A percentile compares a stretch with the other conserved stretches of the same genome.
phyloP scores from a whole-genome alignment of 2,888 invertebrate species.

The Pachydiplax longipennis region DNA sequence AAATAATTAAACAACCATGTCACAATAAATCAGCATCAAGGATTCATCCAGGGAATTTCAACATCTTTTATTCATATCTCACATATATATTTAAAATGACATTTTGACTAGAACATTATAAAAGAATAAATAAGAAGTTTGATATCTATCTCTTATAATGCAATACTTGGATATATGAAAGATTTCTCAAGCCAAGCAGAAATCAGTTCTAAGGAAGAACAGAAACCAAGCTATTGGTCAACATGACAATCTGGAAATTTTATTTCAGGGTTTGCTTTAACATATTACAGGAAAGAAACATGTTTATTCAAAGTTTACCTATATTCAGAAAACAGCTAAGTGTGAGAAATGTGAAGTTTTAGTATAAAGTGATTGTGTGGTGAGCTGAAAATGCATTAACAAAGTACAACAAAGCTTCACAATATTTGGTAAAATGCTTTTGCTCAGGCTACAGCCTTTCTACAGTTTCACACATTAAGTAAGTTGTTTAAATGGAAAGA shows the following conservation, averaged over 20 bases:
- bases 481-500: not conserved
- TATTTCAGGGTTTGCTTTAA: constrained; percentile 21
- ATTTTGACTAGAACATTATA: too few species aligned
- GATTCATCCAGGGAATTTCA: too few species aligned
- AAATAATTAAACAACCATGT: too few species aligned
- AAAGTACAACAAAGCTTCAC: constrained; percentile 31
- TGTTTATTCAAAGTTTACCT: not conserved
- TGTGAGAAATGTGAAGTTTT: constrained; percentile 20
- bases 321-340: not conserved
- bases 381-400: constrained; percentile 37
- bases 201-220: not conserved
- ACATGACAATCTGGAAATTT: constrained; percentile 36
- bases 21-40: too few species aligned
- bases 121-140: too few species aligned
- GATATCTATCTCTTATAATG: too few species aligned
- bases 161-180: not conserved
- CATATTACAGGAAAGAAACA: constrained; percentile 10
- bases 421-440: constrained; percentile 13
- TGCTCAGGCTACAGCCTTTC: not conserved
- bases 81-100: too few species aligned
- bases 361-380: constrained; percentile 21
- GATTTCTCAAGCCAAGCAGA: not conserved
- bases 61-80: too few species aligned
- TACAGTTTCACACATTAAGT: not conserved
- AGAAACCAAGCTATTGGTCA: not conserved